A percentile compares a stretch with the other conserved stretches of the same genome.
These are phyloP conservation scores for Ailurus styani DNA, from an alignment of 2,113 vertebrate genomes.

Conservation along the genomic window DNA sequence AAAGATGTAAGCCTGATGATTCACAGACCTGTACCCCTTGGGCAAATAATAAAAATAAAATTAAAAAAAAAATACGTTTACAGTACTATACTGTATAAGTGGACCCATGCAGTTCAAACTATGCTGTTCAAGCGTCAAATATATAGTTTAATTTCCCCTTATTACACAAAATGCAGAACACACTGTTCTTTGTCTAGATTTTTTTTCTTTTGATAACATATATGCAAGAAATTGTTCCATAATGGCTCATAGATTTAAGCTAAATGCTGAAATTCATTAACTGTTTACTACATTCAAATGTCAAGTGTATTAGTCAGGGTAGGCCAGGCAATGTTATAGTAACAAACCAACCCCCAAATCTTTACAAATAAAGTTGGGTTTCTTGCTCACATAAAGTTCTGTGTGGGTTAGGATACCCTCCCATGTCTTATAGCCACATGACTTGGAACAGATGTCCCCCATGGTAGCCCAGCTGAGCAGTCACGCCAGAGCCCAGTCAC, in stretches of 20 bases:
- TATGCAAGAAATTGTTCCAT: neutral
- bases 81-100: neutral
- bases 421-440: neutral
- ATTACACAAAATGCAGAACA: neutral
- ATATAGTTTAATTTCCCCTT: neutral
- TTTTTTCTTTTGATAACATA: neutral
- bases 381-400: neutral
- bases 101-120: neutral
- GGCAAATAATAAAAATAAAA: too few relatives aligned
- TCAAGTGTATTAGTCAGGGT: neutral
- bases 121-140: neutral
- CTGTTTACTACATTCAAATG: neutral
- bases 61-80: too few relatives aligned
- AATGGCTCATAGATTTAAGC: neutral
- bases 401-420: neutral
- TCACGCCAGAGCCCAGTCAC: neutral
- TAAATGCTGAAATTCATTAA: neutral
- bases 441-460: neutral
- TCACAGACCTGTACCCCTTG: too few relatives aligned
- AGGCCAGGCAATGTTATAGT: neutral
- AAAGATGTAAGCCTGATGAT: too few relatives aligned
- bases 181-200: neutral
- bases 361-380: neutral
- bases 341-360: neutral
- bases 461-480: neutral